These are phyloP conservation scores for Greenwoodochromis staneri DNA, from an alignment of 2,113 vertebrate genomes.

Conservation along the genomic window DNA sequence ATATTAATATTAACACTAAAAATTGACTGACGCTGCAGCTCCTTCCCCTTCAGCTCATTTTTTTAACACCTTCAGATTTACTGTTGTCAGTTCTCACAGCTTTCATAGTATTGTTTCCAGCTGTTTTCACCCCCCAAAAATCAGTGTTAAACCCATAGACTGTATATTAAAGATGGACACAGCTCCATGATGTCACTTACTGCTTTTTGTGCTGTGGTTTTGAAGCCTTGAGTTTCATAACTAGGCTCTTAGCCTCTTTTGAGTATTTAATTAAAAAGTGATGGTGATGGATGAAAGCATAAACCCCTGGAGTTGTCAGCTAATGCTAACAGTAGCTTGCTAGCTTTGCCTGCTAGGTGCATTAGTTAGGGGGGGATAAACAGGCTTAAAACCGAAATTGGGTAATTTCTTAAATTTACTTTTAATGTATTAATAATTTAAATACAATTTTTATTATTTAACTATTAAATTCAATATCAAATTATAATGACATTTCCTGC, in stretches of 20 bases:
- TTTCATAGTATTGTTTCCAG: background rate
- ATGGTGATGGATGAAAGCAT: background rate
- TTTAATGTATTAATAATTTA: background rate
- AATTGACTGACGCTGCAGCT: background rate
- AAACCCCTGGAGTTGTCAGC: fast-evolving
- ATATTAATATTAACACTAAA: background rate
- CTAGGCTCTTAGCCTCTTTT: background rate
- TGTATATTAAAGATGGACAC: background rate
- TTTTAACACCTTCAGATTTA: background rate
- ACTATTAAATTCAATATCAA: background rate
- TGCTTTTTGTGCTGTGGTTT: background rate
- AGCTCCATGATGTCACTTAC: background rate
- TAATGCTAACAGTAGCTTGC: background rate
- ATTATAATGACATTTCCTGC: background rate
- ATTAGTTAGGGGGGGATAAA: background rate
- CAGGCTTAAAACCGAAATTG: fast-evolving
- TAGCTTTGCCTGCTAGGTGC: background rate
- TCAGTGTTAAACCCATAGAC: background rate
- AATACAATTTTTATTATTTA: background rate
- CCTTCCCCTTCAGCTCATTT: background rate
- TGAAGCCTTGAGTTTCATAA: fast-evolving
- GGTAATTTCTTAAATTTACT: fast-evolving
- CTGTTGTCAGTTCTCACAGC: background rate
- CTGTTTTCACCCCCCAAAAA: background rate
- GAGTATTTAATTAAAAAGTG: background rate